Evolutionary conservation across 2,113 vertebrate genomes (phyloP).

Genomic region (Nerophis lumbriciformis): DNA sequence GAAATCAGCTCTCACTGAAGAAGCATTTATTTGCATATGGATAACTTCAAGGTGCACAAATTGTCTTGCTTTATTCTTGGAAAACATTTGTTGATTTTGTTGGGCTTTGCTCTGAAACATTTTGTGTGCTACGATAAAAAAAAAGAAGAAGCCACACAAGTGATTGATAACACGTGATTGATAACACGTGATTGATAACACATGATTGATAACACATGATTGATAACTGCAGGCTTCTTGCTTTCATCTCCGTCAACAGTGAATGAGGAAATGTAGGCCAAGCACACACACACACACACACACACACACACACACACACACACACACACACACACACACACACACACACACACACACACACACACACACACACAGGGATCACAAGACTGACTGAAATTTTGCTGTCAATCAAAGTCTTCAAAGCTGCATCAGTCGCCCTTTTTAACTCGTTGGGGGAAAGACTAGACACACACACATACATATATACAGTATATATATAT

Average conservation of each 20-base stretch:
- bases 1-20: slow-evolving; percentile 38
- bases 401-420: slow-evolving; percentile 15
- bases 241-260: slow-evolving; percentile 60
- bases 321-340: no score
- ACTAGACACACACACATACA: no score
- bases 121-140: slow-evolving; percentile 47
- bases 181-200: slow-evolving; percentile 67
- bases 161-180: slow-evolving; percentile 67
- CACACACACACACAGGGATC: slow-evolving; percentile 5
- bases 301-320: no score
- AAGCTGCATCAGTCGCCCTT: slow-evolving; percentile 5
- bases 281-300: slow-evolving; percentile 14
- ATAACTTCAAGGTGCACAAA: slow-evolving; percentile 44
- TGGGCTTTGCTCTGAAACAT: slow-evolving; percentile 46
- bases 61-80: slow-evolving; percentile 7
- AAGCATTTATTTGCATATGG: slow-evolving; percentile 30
- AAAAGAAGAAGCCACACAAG: slow-evolving; percentile 44
- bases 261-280: slow-evolving; percentile 58
- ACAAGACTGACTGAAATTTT: slow-evolving; percentile 5
- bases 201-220: slow-evolving; percentile 37
- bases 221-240: slow-evolving; percentile 27
- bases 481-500: no score
- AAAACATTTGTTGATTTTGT: slow-evolving; percentile 44
- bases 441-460: neutral
- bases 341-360: neutral